phyloP scores from a whole-genome alignment of 2,797 vertebrate genomes.

The Parotocinclus haroldoi region DNA sequence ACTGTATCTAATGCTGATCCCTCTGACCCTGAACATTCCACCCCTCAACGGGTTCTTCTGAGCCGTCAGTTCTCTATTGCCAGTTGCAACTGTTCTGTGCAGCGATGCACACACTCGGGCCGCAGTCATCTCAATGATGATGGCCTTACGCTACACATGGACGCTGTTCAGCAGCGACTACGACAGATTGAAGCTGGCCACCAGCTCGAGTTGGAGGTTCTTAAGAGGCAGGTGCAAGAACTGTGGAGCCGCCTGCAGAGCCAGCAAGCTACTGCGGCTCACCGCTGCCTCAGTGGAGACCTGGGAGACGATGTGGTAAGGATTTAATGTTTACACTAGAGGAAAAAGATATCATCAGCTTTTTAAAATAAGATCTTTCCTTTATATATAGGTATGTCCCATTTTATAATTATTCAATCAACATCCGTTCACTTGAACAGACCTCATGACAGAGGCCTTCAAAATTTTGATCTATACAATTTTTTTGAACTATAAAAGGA shows the following conservation, averaged over 20 bases:
- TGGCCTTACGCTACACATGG: constrained; percentile 86
- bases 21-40: constrained; percentile 56
- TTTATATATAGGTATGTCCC: too few species aligned
- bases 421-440: too few species aligned
- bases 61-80: constrained; percentile 80
- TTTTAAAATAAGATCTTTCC: too few species aligned
- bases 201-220: constrained; percentile 90
- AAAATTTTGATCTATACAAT: too few species aligned
- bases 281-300: constrained; percentile 83
- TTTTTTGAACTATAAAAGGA: too few species aligned
- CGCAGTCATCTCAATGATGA: constrained; percentile 91
- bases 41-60: constrained; percentile 65
- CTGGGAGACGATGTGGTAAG: constrained; percentile 91
- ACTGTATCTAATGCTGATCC: constrained; percentile 76
- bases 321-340: background rate
- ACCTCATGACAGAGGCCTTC: too few species aligned
- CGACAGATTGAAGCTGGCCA: constrained; percentile 94
- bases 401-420: too few species aligned
- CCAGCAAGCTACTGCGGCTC: constrained; percentile 75
- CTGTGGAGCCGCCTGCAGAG: constrained; percentile 88
- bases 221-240: constrained; percentile 95
- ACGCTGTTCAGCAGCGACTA: constrained; percentile 88
- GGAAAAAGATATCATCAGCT: too few species aligned
- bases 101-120: constrained; percentile 73
- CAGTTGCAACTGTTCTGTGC: constrained; percentile 74